Percentiles rank a stretch among this genome's conserved stretches.
phyloP scores from a whole-genome alignment of 2,888 invertebrate genomes.

The Drosophila diplacantha region DNA sequence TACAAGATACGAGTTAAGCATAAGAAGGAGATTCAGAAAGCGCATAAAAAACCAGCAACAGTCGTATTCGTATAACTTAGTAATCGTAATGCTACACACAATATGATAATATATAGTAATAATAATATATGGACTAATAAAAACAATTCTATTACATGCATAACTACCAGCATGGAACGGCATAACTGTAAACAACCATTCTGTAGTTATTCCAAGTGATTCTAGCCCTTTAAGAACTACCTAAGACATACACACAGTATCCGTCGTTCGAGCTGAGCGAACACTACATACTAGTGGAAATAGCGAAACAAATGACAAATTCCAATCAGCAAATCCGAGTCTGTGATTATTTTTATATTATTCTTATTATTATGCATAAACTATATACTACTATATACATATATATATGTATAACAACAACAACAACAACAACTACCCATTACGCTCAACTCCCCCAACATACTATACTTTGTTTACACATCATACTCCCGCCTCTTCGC shows the following conservation, averaged over 20 bases:
- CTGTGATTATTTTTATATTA: constrained; percentile 62
- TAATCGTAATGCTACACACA: constrained; percentile 36
- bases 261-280: not conserved
- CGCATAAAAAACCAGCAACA: constrained; percentile 20
- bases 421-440: constrained; percentile 8
- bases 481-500: not conserved
- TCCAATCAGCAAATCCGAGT: constrained; percentile 60
- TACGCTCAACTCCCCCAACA: constrained; percentile 4
- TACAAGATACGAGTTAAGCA: not conserved
- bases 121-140: constrained; percentile 53
- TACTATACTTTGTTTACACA: constrained; percentile 22
- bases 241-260: constrained; percentile 2
- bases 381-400: constrained; percentile 21
- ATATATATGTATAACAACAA: not conserved
- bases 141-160: constrained; percentile 37
- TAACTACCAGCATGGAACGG: constrained; percentile 22
- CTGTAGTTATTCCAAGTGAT: constrained; percentile 37
- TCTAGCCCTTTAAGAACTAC: constrained; percentile 35
- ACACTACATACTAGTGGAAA: constrained; percentile 23
- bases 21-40: constrained; percentile 33
- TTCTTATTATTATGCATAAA: constrained; percentile 43
- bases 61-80: constrained; percentile 34
- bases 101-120: constrained; percentile 19
- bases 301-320: constrained; percentile 22
- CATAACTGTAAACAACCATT: constrained; percentile 26